A percentile compares a stretch with the other conserved stretches of the same genome.
These are phyloP conservation scores for Salvator merianae DNA, from an alignment of 2,113 vertebrate species.

Conservation along the genomic window DNA sequence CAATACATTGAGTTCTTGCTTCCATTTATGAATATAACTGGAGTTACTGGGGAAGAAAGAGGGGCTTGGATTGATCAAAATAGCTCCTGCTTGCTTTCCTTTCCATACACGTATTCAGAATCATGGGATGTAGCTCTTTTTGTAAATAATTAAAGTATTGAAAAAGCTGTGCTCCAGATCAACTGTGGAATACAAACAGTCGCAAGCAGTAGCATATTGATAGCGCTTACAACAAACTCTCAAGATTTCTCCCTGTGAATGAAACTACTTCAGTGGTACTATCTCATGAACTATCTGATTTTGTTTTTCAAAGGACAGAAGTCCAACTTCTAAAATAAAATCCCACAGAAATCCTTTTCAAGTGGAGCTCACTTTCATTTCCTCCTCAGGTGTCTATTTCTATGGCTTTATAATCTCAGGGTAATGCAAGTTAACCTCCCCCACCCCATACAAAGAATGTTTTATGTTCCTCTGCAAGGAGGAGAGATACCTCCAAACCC, in stretches of 20 bases:
- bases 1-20: no score
- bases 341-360: slow-evolving; percentile 33
- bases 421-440: neutral
- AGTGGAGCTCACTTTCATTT: slow-evolving; percentile 53
- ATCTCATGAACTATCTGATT: neutral
- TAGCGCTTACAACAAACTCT: neutral
- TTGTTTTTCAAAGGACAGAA: neutral
- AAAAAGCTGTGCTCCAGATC: neutral
- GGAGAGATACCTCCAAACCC: neutral
- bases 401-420: neutral
- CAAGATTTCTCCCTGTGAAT: neutral
- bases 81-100: neutral
- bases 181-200: neutral
- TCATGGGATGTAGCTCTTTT: neutral
- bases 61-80: neutral
- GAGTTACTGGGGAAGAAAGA: neutral
- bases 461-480: slow-evolving; percentile 18
- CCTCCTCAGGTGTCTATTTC: neutral
- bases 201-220: neutral
- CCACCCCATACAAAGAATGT: slow-evolving; percentile 26
- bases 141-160: no score
- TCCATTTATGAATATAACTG: no score
- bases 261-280: neutral
- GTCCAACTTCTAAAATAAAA: slow-evolving; percentile 4
- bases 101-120: neutral